Base-by-base conservation (phyloP, 1,140 invertebrate genomes). In the Heliothis subflexa region DNA sequence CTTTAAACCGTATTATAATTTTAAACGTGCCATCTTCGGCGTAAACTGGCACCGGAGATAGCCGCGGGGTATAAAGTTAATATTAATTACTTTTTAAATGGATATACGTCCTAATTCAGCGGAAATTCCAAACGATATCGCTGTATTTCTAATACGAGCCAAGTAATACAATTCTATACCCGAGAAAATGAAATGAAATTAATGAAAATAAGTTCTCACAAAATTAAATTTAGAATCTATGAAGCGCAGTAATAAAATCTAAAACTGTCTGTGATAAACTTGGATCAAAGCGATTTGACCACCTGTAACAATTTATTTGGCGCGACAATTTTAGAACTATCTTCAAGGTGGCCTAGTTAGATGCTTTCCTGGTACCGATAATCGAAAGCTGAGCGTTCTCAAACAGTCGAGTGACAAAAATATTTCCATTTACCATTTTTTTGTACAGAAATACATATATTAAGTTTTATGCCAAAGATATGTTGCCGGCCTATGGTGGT, bases 221-320 rank as follows among this genome's bases (percentile, higher is more conserved):
- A 25, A 14, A 40, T 40, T 40, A 59, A 59, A 59, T 13, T 25
- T 5, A 59, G 12, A 5, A 5, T 59, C 3, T 40, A 9, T 9
- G 5, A 57, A 11, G 3, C 55, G 13, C 25, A 28, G 3, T 28
- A 59, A 59, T 9, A 59, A 28, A 59, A 28, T 14, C 21, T 59
- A 59, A 28, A 28, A 28, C 14, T 59, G 13, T 14, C 21, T 13
- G 55, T 25, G 12, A 28, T 28, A 28, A 59, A 59, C 12, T 59
- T 3, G 21, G 55, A 59, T 59, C 55, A 28, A 59, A 28, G 55
- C 12, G 55, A 16, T 45, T 40, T 40, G n/a, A 62, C 61, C 61
- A 62, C 59, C 59, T 62, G 59, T 62, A 28, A 40, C 59, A 14
- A 62, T 40, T 62, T 62, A 62, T 62, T 62, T 16, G 61, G 28